A percentile compares a stretch with the other conserved stretches of the same genome.
phyloP scores from a whole-genome alignment of 2,888 invertebrate species.

The Eupithecia exiguata region DNA sequence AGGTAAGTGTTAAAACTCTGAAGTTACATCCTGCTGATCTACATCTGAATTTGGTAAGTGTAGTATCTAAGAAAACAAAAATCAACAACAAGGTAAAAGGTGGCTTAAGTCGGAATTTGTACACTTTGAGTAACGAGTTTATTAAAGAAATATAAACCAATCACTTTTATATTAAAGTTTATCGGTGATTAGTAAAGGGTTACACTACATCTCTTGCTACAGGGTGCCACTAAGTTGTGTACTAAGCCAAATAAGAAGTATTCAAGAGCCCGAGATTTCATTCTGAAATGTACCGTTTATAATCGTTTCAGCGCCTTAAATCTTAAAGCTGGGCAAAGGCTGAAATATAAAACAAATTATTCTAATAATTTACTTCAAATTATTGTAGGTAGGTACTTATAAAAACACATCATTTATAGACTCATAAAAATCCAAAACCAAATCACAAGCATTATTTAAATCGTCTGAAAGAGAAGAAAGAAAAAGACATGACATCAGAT shows the following conservation, averaged over 20 bases:
- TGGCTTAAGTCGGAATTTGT: neutral
- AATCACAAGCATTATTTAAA: neutral
- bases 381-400: neutral
- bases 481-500: neutral
- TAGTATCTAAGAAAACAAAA: neutral
- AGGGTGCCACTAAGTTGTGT: neutral
- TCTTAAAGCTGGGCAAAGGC: no score
- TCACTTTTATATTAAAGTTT: neutral
- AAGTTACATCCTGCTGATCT: neutral
- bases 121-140: neutral
- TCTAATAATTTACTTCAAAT: no score
- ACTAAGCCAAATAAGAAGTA: neutral
- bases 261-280: neutral
- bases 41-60: neutral
- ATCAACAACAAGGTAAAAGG: neutral
- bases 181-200: neutral
- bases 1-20: constrained; percentile 20
- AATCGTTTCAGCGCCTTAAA: neutral
- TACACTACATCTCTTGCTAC: neutral
- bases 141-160: neutral
- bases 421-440: neutral
- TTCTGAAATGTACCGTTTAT: neutral
- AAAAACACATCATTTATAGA: neutral
- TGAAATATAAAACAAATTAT: no score
- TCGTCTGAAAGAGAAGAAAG: neutral